phyloP scores from a whole-genome alignment of 2,113 vertebrate species.

The Hippocampus mohnikei region DNA sequence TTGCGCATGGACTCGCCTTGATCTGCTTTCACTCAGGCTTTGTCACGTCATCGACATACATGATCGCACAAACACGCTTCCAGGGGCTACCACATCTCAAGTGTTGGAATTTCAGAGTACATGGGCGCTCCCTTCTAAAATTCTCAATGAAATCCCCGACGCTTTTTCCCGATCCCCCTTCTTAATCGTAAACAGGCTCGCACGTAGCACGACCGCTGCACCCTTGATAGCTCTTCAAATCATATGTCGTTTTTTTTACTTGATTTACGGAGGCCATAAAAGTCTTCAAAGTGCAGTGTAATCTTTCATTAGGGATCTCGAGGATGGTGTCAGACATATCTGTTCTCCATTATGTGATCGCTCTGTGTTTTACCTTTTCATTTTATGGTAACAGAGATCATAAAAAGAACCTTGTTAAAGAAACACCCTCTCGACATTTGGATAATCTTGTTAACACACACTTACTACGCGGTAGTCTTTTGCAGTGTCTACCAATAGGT shows the following conservation, averaged over 20 bases:
- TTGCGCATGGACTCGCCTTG: slow-evolving; percentile 52
- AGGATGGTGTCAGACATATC: slow-evolving; percentile 70
- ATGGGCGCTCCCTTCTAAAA: slow-evolving; percentile 64
- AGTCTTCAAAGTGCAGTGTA: slow-evolving; percentile 79
- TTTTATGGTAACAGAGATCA: slow-evolving; percentile 75
- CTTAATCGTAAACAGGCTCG: slow-evolving; percentile 73
- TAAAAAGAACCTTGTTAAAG: slow-evolving; percentile 77
- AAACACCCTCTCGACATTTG: slow-evolving; percentile 64
- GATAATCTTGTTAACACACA: slow-evolving; percentile 74
- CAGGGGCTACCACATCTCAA: slow-evolving; percentile 38
- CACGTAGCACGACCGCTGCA: slow-evolving; percentile 63
- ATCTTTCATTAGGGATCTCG: slow-evolving; percentile 77
- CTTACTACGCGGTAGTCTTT: slow-evolving; percentile 55
- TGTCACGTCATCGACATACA: slow-evolving; percentile 57
- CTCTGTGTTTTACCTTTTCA: slow-evolving; percentile 76
- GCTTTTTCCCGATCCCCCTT: slow-evolving; percentile 50
- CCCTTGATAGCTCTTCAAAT: slow-evolving; percentile 79
- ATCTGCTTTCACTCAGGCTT: slow-evolving; percentile 66
- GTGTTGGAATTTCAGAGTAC: slow-evolving; percentile 58
- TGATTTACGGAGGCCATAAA: slow-evolving; percentile 80
- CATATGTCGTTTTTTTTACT: slow-evolving; percentile 75
- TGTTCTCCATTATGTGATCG: slow-evolving; percentile 82
- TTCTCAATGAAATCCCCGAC: slow-evolving; percentile 60
- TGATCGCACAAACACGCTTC: slow-evolving; percentile 49
- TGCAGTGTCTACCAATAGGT: slow-evolving; percentile 22